Percentiles rank a stretch among this genome's conserved stretches.
phyloP scores from a whole-genome alignment of 2,888 invertebrate species.

The Dryomyza anilis region DNA sequence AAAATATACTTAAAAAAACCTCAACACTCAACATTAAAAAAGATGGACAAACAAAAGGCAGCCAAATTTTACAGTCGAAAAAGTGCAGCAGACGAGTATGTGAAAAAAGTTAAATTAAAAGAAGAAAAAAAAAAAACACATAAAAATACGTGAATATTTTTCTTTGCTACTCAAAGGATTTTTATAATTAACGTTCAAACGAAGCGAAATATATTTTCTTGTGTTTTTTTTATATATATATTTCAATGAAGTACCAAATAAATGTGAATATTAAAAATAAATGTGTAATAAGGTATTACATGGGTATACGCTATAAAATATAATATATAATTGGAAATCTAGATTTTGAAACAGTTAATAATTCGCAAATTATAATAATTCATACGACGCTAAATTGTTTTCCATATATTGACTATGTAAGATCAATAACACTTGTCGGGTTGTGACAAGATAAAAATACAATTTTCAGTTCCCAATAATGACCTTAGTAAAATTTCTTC shows the following conservation, averaged over 20 bases:
- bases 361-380: too few relatives aligned
- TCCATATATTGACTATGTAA: too few relatives aligned
- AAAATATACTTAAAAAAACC: neutral
- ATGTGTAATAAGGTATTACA: slow-evolving; percentile 1
- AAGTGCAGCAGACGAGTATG: slow-evolving; percentile 23
- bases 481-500: too few relatives aligned
- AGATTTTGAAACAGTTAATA: too few relatives aligned
- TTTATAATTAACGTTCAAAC: slow-evolving; percentile 55
- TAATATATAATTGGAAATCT: too few relatives aligned
- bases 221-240: neutral
- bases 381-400: too few relatives aligned
- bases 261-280: slow-evolving; percentile 14
- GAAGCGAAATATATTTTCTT: slow-evolving; percentile 21
- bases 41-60: slow-evolving; percentile 15
- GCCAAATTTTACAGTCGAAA: slow-evolving; percentile 18
- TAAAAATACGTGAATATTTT: slow-evolving; percentile 6
- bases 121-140: slow-evolving; percentile 2
- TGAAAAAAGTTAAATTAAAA: too few relatives aligned
- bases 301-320: too few relatives aligned
- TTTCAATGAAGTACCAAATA: neutral
- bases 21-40: neutral
- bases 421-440: too few relatives aligned
- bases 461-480: too few relatives aligned
- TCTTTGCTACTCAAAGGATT: slow-evolving; percentile 45
- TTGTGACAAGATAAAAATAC: too few relatives aligned